Percentiles rank a stretch among this genome's conserved stretches.
Conservation (phyloP, 2,888 invertebrate species). For the Chalcis sispes region DNA sequence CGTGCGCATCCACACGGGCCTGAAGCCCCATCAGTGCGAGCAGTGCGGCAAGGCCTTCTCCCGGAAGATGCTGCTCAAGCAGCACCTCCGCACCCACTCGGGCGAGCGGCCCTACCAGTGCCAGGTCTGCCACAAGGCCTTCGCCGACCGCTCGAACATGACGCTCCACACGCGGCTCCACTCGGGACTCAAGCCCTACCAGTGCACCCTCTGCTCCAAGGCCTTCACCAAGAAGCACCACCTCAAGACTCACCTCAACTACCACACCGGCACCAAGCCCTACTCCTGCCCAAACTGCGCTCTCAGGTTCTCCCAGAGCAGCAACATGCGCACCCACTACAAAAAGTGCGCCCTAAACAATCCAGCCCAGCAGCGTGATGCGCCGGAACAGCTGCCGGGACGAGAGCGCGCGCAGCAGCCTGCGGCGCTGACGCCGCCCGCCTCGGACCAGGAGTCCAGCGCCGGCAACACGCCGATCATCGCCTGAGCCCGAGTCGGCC, state of each 20-base stretch:
- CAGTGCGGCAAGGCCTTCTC: conserved; percentile 90
- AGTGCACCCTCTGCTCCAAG: conserved; percentile 82
- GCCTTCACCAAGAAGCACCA: conserved; percentile 92
- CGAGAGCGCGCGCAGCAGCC: not conserved
- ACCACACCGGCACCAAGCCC: conserved; percentile 89
- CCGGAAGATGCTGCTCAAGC: conserved; percentile 89
- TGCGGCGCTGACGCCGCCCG: conserved; percentile 67
- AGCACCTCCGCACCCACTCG: conserved; percentile 88
- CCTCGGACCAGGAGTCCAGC: conserved; percentile 69
- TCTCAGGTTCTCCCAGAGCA: conserved; percentile 88
- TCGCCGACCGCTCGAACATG: conserved; percentile 91
- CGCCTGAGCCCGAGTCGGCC: not conserved
- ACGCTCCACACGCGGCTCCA: conserved; percentile 88
- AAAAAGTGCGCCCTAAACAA: conserved; percentile 81
- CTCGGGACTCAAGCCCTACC: conserved; percentile 88
- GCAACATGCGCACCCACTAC: conserved; percentile 91
- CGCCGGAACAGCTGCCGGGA: not conserved
- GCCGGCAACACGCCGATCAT: not conserved
- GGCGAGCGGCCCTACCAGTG: conserved; percentile 90
- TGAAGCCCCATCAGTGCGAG: conserved; percentile 86
- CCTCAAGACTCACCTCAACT: conserved; percentile 89
- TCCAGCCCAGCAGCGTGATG: conserved; percentile 25
- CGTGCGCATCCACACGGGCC: conserved; percentile 87
- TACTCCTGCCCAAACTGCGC: conserved; percentile 86
- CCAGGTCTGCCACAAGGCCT: conserved; percentile 87